phyloP scores from a whole-genome alignment of 35 echinoderm and acorn worm genomes.

The Ophioderma brevispina region DNA sequence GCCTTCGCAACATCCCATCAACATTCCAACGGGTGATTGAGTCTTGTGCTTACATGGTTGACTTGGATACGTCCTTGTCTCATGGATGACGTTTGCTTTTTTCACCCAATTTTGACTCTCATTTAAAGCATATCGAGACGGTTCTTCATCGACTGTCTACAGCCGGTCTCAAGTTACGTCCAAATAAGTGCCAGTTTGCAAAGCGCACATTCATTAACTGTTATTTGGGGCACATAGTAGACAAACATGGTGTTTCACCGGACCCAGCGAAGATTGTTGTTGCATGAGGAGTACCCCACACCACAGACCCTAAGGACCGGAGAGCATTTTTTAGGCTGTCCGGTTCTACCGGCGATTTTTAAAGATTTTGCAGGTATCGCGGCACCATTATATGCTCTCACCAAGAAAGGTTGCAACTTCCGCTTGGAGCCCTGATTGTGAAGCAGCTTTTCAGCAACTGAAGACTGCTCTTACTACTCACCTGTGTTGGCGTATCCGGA shows the following conservation, averaged over 20 bases:
- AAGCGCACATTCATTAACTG: neutral
- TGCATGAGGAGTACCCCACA: constrained; percentile 14
- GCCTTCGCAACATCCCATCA: constrained; percentile 1
- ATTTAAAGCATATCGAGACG: neutral
- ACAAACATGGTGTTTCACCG: constrained; percentile 21
- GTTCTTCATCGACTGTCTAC: neutral
- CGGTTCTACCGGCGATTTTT: constrained; percentile 24
- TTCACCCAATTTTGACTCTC: constrained; percentile 7
- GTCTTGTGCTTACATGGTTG: constrained; percentile 36
- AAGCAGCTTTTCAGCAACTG: constrained; percentile 44
- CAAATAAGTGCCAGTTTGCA: constrained; percentile 34
- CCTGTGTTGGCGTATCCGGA: constrained; percentile 68
- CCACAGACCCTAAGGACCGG: constrained; percentile 24
- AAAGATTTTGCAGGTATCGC: constrained; percentile 1
- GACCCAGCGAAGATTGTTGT: constrained; percentile 6
- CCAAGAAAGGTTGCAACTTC: constrained; percentile 25
- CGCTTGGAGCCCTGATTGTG: constrained; percentile 55
- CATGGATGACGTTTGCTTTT: constrained; percentile 41
- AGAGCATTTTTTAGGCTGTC: constrained; percentile 20
- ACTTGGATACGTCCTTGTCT: neutral
- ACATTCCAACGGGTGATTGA: constrained; percentile 38
- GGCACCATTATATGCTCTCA: constrained; percentile 25
- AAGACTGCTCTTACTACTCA: constrained; percentile 18
- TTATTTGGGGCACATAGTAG: constrained; percentile 20
- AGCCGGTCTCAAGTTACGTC: constrained; percentile 23